Evolutionary conservation across 1,140 invertebrate genomes (phyloP).

Genomic region (Diorhabda carinulata): DNA sequence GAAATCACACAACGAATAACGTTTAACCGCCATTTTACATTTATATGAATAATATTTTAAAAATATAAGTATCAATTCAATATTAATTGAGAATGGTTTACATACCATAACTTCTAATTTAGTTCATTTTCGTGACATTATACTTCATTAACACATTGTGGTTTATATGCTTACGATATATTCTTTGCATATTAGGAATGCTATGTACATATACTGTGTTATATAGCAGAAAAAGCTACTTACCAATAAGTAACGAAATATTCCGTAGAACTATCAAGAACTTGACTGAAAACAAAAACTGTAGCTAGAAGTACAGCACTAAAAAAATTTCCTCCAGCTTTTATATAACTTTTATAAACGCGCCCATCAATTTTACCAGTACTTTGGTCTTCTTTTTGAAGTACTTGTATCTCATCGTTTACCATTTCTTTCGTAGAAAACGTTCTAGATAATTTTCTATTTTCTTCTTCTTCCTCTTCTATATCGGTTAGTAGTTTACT

Average conservation of each 20-base stretch:
- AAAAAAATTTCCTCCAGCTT: constrained; percentile 53
- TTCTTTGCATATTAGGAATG: background rate
- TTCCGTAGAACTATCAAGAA: constrained; percentile 61
- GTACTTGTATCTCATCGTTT: constrained; percentile 4
- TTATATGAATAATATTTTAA: background rate
- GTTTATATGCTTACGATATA: background rate
- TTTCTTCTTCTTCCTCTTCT: constrained; percentile 45
- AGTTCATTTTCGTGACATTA: background rate
- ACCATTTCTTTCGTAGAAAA: background rate
- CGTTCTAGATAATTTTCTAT: constrained; percentile 1
- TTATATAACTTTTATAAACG: constrained; percentile 60
- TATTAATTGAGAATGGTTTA: background rate
- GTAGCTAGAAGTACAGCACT: constrained; percentile 51
- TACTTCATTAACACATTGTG: background rate
- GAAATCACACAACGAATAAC: no score
- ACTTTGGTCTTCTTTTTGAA: constrained; percentile 11
- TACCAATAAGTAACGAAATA: constrained; percentile 66
- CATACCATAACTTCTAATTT: background rate
- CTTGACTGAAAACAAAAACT: constrained; percentile 57
- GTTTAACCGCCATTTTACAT: no score
- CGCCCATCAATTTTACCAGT: constrained; percentile 22
- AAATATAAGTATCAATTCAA: background rate
- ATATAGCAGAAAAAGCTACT: constrained; percentile 26
- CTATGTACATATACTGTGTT: background rate
- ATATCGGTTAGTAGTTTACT: constrained; percentile 53